Evolutionary conservation across 2,888 invertebrate genomes (phyloP).

Genomic region (Euplexia lucipara): DNA sequence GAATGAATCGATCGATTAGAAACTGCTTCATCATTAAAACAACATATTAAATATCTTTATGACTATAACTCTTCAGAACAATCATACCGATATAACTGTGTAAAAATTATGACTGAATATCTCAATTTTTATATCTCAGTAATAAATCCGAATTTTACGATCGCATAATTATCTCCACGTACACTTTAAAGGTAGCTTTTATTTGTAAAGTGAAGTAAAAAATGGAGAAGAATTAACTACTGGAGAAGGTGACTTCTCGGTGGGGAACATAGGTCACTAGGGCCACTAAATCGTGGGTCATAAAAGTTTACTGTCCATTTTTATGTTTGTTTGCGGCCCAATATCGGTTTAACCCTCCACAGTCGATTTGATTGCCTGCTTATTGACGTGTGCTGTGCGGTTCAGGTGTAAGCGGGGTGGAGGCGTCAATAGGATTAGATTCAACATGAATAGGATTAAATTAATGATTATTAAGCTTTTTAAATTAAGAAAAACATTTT

Average conservation of each 20-base stretch:
- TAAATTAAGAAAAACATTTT: too few relatives aligned
- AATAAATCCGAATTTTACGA: constrained; percentile 45
- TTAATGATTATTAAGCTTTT: too few relatives aligned
- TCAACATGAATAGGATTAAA: too few relatives aligned
- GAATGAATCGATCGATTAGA: too few relatives aligned
- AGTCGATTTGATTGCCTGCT: constrained; percentile 81
- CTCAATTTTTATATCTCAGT: not conserved
- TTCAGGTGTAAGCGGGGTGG: constrained; percentile 48
- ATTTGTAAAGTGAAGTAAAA: constrained; percentile 45
- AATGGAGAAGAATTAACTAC: constrained; percentile 40
- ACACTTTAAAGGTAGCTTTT: constrained; percentile 20
- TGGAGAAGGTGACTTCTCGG: constrained; percentile 49
- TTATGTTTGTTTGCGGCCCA: constrained; percentile 88
- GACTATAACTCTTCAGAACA: not conserved
- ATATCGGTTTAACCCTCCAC: constrained; percentile 83
- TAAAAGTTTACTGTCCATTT: constrained; percentile 88
- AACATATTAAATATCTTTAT: constrained; percentile 5
- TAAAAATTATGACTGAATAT: constrained; percentile 38
- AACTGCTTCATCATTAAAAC: not conserved
- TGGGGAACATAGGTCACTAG: constrained; percentile 80
- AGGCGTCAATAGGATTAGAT: not conserved
- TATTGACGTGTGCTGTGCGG: constrained; percentile 69
- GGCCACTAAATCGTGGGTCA: constrained; percentile 79
- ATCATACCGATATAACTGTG: not conserved
- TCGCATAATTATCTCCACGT: constrained; percentile 42